Evolutionary conservation across 2,113 vertebrate genomes (phyloP).

Genomic region (Takifugu flavidus): DNA sequence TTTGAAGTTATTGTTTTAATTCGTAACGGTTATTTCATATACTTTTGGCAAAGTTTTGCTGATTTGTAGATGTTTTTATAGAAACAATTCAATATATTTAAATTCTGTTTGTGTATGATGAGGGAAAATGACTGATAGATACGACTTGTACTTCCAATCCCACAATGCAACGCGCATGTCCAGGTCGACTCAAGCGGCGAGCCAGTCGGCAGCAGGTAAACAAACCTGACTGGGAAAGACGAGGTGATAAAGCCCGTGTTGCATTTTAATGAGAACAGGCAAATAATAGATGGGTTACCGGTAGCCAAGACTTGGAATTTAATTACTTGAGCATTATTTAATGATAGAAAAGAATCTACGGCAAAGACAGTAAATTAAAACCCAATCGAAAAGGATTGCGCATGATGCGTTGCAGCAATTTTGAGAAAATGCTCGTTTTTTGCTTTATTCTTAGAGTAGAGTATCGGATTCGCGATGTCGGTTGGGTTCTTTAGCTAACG

Average conservation of each 20-base stretch:
- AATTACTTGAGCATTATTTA: neutral
- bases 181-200: conserved; percentile 16
- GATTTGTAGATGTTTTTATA: too few relatives aligned
- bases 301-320: neutral
- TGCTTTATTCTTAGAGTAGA: conserved; percentile 43
- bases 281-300: conserved; percentile 9
- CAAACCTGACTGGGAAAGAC: conserved; percentile 60
- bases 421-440: conserved; percentile 54
- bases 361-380: conserved; percentile 23
- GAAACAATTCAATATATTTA: too few relatives aligned
- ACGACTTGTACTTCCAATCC: conserved; percentile 45
- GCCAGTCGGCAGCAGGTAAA: conserved; percentile 72
- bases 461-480: conserved; percentile 50
- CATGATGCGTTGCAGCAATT: conserved; percentile 70
- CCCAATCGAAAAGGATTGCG: conserved; percentile 43
- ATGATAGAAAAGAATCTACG: neutral
- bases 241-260: conserved; percentile 52
- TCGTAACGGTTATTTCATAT: rapidly evolving
- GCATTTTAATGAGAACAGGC: conserved; percentile 38
- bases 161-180: conserved; percentile 42
- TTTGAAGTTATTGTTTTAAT: too few relatives aligned
- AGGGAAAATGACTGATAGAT: neutral
- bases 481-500: conserved; percentile 63
- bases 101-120: neutral
- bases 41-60: too few relatives aligned